Evolutionary conservation across 92 coral and sea anemone species (phyloP).

Genomic region (Diadumene lineata): DNA sequence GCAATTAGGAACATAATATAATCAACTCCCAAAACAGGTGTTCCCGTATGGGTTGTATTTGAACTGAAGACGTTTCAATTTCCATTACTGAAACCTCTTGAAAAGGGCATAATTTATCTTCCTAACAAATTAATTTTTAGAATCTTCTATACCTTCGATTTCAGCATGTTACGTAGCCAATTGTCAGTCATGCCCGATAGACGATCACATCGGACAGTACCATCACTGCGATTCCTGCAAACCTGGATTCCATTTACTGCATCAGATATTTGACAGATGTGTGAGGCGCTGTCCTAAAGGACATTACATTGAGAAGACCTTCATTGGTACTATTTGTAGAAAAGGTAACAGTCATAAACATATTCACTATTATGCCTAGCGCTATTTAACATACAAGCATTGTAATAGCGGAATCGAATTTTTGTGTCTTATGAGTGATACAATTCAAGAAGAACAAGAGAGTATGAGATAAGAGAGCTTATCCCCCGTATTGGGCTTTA

Average conservation of each 20-base stretch:
- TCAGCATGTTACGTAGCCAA: neutral
- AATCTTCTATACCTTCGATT: neutral
- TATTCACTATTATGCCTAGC: no score
- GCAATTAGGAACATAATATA: neutral
- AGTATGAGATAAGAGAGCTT: no score
- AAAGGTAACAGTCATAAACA: no score
- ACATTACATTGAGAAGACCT: neutral
- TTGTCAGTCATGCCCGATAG: neutral
- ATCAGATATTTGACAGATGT: neutral
- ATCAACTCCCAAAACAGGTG: no score
- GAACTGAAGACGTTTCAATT: no score
- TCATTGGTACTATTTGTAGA: conserved; percentile 1
- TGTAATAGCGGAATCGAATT: no score
- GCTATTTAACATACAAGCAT: no score
- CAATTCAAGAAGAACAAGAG: no score
- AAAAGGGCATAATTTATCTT: neutral
- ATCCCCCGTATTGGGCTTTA: no score
- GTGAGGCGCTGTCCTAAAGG: neutral
- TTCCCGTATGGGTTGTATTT: no score
- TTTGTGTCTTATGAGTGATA: no score
- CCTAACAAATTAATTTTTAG: neutral
- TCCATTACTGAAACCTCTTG: neutral
- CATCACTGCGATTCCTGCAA: conserved; percentile 10
- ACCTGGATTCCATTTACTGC: conserved; percentile 1
- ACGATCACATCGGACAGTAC: neutral